A percentile compares a stretch with the other conserved stretches of the same genome.
Conservation (phyloP, 2,888 invertebrate genomes). For the Phanerotoma sp. region DNA sequence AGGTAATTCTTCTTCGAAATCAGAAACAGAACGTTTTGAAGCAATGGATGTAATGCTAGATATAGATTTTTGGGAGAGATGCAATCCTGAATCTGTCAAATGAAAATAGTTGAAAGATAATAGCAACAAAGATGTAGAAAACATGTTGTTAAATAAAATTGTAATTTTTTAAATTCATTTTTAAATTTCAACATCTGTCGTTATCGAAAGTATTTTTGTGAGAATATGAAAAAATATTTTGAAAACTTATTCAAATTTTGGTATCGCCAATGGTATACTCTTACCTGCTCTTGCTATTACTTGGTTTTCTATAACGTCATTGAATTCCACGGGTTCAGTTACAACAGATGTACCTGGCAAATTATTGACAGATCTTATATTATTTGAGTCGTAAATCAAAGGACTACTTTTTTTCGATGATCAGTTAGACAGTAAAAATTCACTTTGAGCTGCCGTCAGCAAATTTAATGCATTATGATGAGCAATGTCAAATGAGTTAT, state of each 20-base stretch:
- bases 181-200: background rate
- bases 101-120: background rate
- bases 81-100: background rate
- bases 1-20: background rate
- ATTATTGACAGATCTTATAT: background rate
- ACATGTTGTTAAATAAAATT: background rate
- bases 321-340: background rate
- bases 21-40: background rate
- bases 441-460: background rate
- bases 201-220: background rate
- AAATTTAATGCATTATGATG: background rate
- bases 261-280: too few species aligned
- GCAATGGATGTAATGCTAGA: background rate
- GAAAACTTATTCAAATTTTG: background rate
- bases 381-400: background rate
- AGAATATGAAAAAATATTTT: background rate
- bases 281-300: background rate
- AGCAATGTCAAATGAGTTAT: background rate
- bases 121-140: background rate
- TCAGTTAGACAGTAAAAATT: background rate
- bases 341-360: background rate
- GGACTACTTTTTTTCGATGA: background rate
- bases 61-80: background rate
- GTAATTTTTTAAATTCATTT: background rate
- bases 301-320: background rate